Base-by-base conservation (phyloP, 2,113 vertebrate species). In the Myanophis thanlyinensis region DNA sequence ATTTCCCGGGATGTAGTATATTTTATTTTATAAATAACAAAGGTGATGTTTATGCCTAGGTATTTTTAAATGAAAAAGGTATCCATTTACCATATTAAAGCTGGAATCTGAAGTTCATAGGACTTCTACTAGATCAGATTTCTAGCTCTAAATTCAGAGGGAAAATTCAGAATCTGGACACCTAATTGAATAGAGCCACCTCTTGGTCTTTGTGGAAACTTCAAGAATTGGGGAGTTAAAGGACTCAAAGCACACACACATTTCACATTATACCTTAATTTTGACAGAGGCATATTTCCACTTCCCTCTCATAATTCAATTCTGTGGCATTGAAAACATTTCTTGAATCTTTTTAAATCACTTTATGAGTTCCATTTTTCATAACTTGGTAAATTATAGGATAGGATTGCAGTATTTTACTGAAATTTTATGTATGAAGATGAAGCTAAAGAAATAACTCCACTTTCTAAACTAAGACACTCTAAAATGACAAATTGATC, bases 1-100 rank as follows among this genome's bases (percentile, higher is more conserved):
- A 48, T 84, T 92, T 89, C 49, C 18, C 11, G 48, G 87, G 22
- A 92, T 54, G 46, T 87, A 15, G 73, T 53, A 49, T 84, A 84
- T 23, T 54, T 92, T 88, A 89, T 52, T 80, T 92, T 88, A 47
- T 92, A 92, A 89, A 84, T 54, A 89, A 89, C 47, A 47, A 20
- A 89, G 35, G 27, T 52, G 23, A 92, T 51, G 56, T 44, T 49
- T 87, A 47, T 92, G 54, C 5, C n/a, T 62, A 62, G 4, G 59
- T 30, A 62, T 62, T 62, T 62, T 62, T 62, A 30, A 30, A 59
- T 27, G 23, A 59, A 59, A 59, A 59, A 27, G 0, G 27, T 54
- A 54, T 25, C 2, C 53, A 23, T 59, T 59, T 23, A 59, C 59
- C 30, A 1, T 27, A 62, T 62, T 62, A 20, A 73, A 73, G 15